Base-by-base conservation (phyloP, 2,797 vertebrate species). In the Etheostoma nigrum region DNA sequence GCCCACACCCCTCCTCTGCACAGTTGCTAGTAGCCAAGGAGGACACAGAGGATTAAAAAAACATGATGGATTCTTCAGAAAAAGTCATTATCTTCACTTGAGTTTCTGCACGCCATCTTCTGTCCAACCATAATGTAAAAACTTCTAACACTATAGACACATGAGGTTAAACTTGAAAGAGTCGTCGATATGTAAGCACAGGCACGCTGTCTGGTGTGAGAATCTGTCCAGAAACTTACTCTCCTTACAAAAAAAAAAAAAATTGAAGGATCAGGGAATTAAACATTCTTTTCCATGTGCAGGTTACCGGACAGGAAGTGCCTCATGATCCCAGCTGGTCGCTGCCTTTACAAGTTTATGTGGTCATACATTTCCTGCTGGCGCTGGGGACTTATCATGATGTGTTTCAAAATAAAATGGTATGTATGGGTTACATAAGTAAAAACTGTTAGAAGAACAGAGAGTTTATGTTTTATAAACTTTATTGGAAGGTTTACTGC, bases 291-390 rank as follows among this genome's bases (percentile, higher is more conserved):
- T 76, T 84, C 61, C 68, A 8, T 52, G 64, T 65, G n/a, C 87
- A 99, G 97, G 59, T 99, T 53, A 97, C 95, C 4, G 96, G 96
- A 65, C 84, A 96, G 65, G 97, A 98, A 91, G 79, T 93, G 67
- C 95, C 95, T 33, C 93, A 94, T 23, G 74, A 94, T 52, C 93
- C 96, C 55, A 57, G 53, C 12, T 93, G 94, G 67, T 85, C 96
- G 21, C 54, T 58, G 40, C 79, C 82, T 18, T 47, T 95, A 16
- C 95, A 94, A 69, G 81, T 89, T 10, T 98, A 99, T 57, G 87
- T 93, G 44, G 63, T 94, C 18, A 3, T 95, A 5, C 97, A 98
- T 74, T 98, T 97, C 89, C 57, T 91, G 53, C 78, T 97, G 74
- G 89, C 96, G 83, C 14, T 96, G 59, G 73, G 78, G 62, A 87